Evolutionary conservation across 2,888 invertebrate species (phyloP).

Genomic region (Andrena camellia): DNA sequence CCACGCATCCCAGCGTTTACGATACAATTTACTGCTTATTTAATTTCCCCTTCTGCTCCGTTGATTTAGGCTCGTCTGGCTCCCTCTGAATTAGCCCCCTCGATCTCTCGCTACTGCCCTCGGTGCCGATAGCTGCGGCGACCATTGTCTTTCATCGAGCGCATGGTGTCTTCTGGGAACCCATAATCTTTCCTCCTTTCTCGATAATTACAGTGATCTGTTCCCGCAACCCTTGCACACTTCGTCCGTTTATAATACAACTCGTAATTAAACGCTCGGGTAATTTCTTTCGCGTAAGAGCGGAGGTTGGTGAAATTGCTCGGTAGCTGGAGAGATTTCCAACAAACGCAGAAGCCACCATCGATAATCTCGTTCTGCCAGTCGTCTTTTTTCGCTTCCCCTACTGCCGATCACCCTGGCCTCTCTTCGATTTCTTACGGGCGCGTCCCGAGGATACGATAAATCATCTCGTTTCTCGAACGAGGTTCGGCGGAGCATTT

Average conservation of each 20-base stretch:
- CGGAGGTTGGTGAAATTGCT: conserved; percentile 33
- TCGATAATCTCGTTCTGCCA: conserved; percentile 66
- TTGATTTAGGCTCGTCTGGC: conserved; percentile 69
- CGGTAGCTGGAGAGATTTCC: conserved; percentile 45
- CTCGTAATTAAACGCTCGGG: conserved; percentile 4
- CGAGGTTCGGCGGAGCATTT: conserved; percentile 66
- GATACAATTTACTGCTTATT: conserved; percentile 79
- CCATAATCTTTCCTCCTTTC: conserved; percentile 9
- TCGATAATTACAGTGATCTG: background rate
- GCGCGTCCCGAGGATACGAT: conserved; percentile 69
- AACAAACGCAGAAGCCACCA: conserved; percentile 54
- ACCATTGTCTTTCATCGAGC: background rate
- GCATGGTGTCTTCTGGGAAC: conserved; percentile 12
- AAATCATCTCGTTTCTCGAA: conserved; percentile 73
- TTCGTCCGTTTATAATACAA: background rate
- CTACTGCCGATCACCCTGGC: background rate
- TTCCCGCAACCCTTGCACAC: background rate
- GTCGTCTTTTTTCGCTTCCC: conserved; percentile 53
- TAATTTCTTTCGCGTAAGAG: conserved; percentile 41
- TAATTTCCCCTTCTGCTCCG: conserved; percentile 72
- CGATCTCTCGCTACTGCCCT: background rate
- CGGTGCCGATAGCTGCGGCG: background rate
- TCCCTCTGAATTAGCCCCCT: no score
- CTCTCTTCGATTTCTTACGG: conserved; percentile 67
- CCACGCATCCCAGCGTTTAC: conserved; percentile 68